Evolutionary conservation across 2,113 vertebrate genomes (phyloP).

Genomic region (Drymodes brunneopygia): DNA sequence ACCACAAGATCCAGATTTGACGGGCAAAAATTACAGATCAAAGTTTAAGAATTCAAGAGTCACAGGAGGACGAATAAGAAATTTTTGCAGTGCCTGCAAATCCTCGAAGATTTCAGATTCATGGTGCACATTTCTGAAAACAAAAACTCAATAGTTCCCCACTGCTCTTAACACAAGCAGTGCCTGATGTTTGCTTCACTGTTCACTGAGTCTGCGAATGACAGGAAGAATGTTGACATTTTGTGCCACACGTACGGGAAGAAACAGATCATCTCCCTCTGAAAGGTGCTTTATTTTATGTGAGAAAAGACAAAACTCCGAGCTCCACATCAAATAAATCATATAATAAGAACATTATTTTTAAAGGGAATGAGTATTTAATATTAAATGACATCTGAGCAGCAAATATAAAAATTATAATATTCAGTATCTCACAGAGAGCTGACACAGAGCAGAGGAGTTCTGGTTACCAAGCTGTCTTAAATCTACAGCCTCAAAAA

Average conservation of each 20-base stretch:
- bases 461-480: slow-evolving; percentile 37
- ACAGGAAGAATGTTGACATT: slow-evolving; percentile 60
- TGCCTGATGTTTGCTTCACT: slow-evolving; percentile 38
- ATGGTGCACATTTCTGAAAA: slow-evolving; percentile 3
- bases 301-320: slow-evolving; percentile 52
- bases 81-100: background rate
- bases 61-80: background rate
- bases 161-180: background rate
- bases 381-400: slow-evolving; percentile 44
- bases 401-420: slow-evolving; percentile 46
- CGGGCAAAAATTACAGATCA: background rate
- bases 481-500: slow-evolving; percentile 24
- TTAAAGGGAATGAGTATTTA: slow-evolving; percentile 56
- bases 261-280: slow-evolving; percentile 44
- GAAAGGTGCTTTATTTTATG: slow-evolving; percentile 56
- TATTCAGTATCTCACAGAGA: slow-evolving; percentile 16
- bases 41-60: background rate
- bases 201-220: slow-evolving; percentile 25
- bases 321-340: slow-evolving; percentile 55
- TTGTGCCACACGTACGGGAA: slow-evolving; percentile 19
- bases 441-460: slow-evolving; percentile 8
- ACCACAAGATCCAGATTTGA: background rate
- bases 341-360: slow-evolving; percentile 62
- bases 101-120: background rate
- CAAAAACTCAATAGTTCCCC: slow-evolving; percentile 11